Percentiles rank a stretch among this genome's conserved stretches.
These are phyloP conservation scores for Nomada ruficornis DNA, from an alignment of 2,888 invertebrate genomes.

Conservation along the genomic window DNA sequence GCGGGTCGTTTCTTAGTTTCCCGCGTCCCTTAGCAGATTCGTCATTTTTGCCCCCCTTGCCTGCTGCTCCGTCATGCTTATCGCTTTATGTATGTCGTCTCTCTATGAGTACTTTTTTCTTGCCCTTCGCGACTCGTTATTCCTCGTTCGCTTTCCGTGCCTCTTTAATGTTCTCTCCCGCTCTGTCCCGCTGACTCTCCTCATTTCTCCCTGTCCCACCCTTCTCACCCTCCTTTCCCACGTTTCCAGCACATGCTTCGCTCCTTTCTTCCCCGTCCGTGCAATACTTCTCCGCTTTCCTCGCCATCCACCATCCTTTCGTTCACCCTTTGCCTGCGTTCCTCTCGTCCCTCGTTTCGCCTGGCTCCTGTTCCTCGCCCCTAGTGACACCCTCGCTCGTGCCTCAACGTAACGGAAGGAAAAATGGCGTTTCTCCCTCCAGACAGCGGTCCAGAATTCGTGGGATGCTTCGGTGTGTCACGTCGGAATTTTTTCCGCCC, in stretches of 20 bases:
- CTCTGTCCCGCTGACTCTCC: constrained; percentile 12
- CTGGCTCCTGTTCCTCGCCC: neutral
- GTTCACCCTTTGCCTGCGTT: neutral
- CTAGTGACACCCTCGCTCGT: constrained; percentile 6
- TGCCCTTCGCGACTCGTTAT: neutral
- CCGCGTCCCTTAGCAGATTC: neutral
- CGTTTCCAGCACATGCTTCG: neutral
- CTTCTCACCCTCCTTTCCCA: neutral
- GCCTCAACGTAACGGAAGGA: constrained; percentile 50
- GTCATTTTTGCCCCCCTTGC: neutral
- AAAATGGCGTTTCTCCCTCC: constrained; percentile 46
- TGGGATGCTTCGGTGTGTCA: constrained; percentile 51
- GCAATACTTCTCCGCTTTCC: neutral
- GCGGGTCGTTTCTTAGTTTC: neutral
- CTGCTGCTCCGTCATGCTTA: constrained; percentile 1
- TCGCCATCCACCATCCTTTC: neutral
- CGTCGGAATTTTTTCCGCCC: constrained; percentile 52
- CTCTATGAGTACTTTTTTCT: too few species aligned
- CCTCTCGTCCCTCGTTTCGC: constrained; percentile 1
- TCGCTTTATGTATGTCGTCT: neutral
- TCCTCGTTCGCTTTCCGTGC: neutral
- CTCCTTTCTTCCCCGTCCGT: neutral
- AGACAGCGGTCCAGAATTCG: constrained; percentile 30
- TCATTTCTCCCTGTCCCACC: neutral
- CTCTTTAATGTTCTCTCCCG: neutral